Evolutionary conservation across 2,888 invertebrate species (phyloP).

Genomic region (Noctua fimbriata): DNA sequence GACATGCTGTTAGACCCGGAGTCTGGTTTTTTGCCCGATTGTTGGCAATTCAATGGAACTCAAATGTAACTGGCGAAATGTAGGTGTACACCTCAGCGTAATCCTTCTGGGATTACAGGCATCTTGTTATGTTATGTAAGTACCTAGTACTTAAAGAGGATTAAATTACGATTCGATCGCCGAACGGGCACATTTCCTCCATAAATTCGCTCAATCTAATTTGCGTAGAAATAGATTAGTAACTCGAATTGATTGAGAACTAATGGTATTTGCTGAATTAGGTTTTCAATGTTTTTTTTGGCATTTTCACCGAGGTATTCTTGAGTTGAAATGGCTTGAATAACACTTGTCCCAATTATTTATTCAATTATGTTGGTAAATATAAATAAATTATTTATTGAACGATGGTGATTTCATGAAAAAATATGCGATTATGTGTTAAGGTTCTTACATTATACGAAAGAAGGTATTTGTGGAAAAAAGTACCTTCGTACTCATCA

Average conservation of each 20-base stretch:
- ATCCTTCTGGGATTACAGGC: neutral
- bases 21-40: neutral
- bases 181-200: neutral
- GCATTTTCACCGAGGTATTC: neutral
- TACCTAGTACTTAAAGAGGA: neutral
- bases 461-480: no score
- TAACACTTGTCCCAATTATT: neutral
- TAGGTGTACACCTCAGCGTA: neutral
- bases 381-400: neutral
- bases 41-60: neutral
- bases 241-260: neutral
- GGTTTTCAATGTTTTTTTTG: neutral
- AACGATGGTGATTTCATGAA: neutral
- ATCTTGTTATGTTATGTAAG: neutral
- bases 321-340: neutral
- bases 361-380: neutral
- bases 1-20: no score
- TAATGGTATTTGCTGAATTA: neutral
- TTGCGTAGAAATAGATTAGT: constrained; percentile 28
- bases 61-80: neutral
- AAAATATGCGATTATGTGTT: neutral
- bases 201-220: constrained; percentile 17
- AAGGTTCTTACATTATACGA: neutral
- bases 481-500: no score
- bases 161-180: neutral